phyloP scores from a whole-genome alignment of 2,888 invertebrate species.

The Invenusta paracnida region DNA sequence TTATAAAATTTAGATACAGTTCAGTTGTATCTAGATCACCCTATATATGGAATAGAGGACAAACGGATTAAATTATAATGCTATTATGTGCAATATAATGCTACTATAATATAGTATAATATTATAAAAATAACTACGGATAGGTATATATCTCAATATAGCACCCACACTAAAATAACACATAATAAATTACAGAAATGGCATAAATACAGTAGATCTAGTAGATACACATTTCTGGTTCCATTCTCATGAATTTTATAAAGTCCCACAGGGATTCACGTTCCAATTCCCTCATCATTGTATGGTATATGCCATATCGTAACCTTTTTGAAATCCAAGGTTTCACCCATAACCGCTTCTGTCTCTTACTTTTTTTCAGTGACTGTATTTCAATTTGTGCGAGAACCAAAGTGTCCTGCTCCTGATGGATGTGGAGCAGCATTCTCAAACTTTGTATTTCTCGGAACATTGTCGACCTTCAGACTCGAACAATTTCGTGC shows the following conservation, averaged over 20 bases:
- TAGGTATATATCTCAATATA: neutral
- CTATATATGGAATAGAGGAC: too few species aligned
- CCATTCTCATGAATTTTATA: neutral
- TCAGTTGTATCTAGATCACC: too few species aligned
- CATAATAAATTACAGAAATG: too few species aligned
- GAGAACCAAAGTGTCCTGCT: neutral
- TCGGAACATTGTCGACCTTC: neutral
- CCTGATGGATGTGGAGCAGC: neutral
- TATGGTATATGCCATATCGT: neutral
- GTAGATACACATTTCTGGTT: neutral
- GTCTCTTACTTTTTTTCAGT: too few species aligned
- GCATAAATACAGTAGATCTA: too few species aligned
- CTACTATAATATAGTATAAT: too few species aligned
- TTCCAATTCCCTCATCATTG: neutral
- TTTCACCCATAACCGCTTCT: neutral
- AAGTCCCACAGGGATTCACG: neutral
- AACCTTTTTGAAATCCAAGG: neutral
- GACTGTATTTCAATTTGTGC: neutral
- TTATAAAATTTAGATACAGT: too few species aligned
- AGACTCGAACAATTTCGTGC: neutral
- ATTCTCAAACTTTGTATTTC: neutral
- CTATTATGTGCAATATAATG: too few species aligned
- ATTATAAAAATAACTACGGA: too few species aligned
- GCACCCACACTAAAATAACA: neutral
- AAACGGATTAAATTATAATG: too few species aligned